These are phyloP conservation scores for Percopsis omiscomaycus DNA, from an alignment of 2,797 vertebrate genomes.

Conservation along the genomic window DNA sequence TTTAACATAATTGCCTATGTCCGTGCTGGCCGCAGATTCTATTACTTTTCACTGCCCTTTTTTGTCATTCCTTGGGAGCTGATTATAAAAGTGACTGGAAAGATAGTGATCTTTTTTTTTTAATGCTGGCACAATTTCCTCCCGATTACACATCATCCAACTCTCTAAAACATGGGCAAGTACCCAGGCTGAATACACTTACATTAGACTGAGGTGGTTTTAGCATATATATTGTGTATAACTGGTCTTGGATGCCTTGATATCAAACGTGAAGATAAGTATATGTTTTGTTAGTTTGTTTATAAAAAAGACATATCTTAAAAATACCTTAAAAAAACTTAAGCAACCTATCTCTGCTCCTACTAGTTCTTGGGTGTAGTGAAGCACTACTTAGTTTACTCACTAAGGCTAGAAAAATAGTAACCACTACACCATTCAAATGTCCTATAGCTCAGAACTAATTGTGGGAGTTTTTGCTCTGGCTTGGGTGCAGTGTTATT, in stretches of 20 bases:
- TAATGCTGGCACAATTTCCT: slow-evolving; percentile 57
- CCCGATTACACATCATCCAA: slow-evolving; percentile 51
- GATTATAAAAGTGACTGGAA: slow-evolving; percentile 66
- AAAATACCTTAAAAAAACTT: too few relatives aligned
- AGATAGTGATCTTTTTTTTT: slow-evolving; percentile 55
- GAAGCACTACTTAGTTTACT: too few relatives aligned
- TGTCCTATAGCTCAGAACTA: too few relatives aligned
- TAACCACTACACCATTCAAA: too few relatives aligned
- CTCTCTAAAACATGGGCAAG: slow-evolving; percentile 32
- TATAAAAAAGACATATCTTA: too few relatives aligned
- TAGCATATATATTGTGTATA: slow-evolving; percentile 44
- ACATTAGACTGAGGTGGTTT: slow-evolving; percentile 47
- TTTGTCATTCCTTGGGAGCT: slow-evolving; percentile 55
- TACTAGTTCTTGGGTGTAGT: too few relatives aligned
- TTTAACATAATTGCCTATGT: slow-evolving; percentile 66
- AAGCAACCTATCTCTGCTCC: too few relatives aligned
- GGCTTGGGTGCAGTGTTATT: too few relatives aligned
- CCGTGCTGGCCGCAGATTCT: slow-evolving; percentile 59
- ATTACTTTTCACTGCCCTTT: slow-evolving; percentile 56
- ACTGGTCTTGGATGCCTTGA: slow-evolving; percentile 29
- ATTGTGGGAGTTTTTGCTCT: too few relatives aligned
- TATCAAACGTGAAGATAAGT: slow-evolving; percentile 29
- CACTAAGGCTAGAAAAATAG: too few relatives aligned
- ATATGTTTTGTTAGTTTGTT: slow-evolving; percentile 14
- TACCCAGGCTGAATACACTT: slow-evolving; percentile 26